Conservation (phyloP, 1,140 invertebrate species). For the Tetragnatha versicolor region DNA sequence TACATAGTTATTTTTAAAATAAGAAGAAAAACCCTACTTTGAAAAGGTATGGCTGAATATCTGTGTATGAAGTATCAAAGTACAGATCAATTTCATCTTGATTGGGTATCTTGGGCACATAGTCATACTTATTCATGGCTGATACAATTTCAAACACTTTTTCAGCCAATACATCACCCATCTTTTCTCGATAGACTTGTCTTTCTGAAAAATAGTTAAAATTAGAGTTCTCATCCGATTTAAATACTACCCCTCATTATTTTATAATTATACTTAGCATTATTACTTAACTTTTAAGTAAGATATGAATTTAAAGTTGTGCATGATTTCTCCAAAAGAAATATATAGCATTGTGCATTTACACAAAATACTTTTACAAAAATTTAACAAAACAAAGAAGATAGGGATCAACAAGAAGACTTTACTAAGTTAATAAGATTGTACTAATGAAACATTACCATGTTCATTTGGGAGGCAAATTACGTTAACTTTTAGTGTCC, state of each 20-base stretch:
- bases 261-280: too few relatives aligned
- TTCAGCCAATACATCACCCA: conserved; percentile 89
- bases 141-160: conserved; percentile 93
- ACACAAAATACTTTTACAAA: too few relatives aligned
- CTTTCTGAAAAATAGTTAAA: conserved; percentile 76
- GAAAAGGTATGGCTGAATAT: conserved; percentile 95
- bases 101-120: conserved; percentile 93
- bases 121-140: conserved; percentile 93
- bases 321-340: not conserved
- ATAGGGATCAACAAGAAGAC: not conserved
- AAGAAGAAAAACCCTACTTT: conserved; percentile 68
- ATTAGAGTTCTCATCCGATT: too few relatives aligned
- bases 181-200: conserved; percentile 84
- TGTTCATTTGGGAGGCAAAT: conserved; percentile 80
- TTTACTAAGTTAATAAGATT: not conserved
- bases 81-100: conserved; percentile 90
- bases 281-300: too few relatives aligned
- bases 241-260: too few relatives aligned
- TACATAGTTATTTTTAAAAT: not conserved
- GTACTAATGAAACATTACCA: conserved; percentile 63
- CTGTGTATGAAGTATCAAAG: conserved; percentile 89
- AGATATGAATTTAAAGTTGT: too few relatives aligned
- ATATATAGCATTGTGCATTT: not conserved
- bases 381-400: not conserved
- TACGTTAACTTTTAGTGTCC: conserved; percentile 90